These are phyloP conservation scores for Tenualosa thibaudeaui DNA, from an alignment of 2,797 vertebrate species.

Conservation along the genomic window DNA sequence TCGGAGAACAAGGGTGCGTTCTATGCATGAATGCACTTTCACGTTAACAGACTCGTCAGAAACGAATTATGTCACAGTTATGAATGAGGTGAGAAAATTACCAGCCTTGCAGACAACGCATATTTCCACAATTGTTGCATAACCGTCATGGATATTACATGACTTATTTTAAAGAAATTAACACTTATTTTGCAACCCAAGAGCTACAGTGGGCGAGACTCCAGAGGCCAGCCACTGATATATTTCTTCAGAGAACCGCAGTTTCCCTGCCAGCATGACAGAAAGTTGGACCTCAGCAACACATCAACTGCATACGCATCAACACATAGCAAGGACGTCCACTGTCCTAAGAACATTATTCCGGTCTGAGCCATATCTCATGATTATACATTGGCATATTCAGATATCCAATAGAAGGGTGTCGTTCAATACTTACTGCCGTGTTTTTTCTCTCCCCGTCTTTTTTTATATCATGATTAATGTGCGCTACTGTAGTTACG, in stretches of 20 bases:
- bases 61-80: slow-evolving; percentile 54
- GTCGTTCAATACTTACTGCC: background rate
- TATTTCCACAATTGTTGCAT: background rate
- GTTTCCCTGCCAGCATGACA: slow-evolving; percentile 49
- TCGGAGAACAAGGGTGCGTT: slow-evolving; percentile 4
- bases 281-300: slow-evolving; percentile 37
- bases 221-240: slow-evolving; percentile 36
- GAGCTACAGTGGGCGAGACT: slow-evolving; percentile 50
- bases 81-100: slow-evolving; percentile 52
- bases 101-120: background rate
- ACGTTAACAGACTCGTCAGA: slow-evolving; percentile 43
- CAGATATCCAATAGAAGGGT: too few relatives aligned
- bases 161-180: background rate
- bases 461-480: too few relatives aligned
- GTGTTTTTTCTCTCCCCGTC: too few relatives aligned
- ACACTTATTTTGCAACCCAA: slow-evolving; percentile 26
- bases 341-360: slow-evolving; percentile 44
- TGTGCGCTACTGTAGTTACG: background rate
- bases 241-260: slow-evolving; percentile 42
- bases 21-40: slow-evolving; percentile 58
- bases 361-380: slow-evolving; percentile 35
- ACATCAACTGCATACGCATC: background rate
- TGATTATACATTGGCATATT: background rate
- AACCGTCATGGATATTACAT: background rate
- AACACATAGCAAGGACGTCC: slow-evolving; percentile 52